Percentiles rank a stretch among this genome's conserved stretches.
phyloP scores from a whole-genome alignment of 2,888 invertebrate genomes.

The Metellina segmentata region DNA sequence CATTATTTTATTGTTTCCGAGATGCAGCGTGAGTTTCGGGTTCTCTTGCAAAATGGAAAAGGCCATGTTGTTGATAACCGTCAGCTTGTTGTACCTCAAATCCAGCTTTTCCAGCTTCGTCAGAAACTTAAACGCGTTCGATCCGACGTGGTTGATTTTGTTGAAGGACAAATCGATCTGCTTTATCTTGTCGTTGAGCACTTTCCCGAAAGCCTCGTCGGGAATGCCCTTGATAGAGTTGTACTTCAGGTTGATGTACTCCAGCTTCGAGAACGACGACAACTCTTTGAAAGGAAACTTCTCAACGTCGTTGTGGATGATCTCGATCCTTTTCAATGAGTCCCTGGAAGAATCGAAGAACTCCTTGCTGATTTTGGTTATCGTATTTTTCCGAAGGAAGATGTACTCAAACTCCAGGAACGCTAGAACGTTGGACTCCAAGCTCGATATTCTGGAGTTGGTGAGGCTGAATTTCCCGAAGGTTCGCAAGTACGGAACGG shows the following conservation, averaged over 20 bases:
- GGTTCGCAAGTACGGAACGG: constrained; percentile 29
- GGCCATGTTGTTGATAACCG: constrained; percentile 76
- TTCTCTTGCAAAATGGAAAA: constrained; percentile 68
- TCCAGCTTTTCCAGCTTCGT: constrained; percentile 64
- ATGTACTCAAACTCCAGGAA: constrained; percentile 72
- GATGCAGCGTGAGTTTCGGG: constrained; percentile 61
- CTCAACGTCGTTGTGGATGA: constrained; percentile 76
- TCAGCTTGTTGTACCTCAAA: constrained; percentile 73
- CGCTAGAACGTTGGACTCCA: constrained; percentile 55
- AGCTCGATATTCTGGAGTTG: constrained; percentile 67
- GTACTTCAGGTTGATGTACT: constrained; percentile 72
- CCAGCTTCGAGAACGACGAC: constrained; percentile 64
- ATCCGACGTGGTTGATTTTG: constrained; percentile 76
- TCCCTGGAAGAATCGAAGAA: constrained; percentile 68
- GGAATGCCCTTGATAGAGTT: constrained; percentile 75
- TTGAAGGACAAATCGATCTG: constrained; percentile 77
- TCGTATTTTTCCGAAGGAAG: constrained; percentile 66
- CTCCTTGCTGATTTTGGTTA: constrained; percentile 54
- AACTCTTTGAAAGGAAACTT: constrained; percentile 75
- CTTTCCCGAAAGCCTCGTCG: constrained; percentile 73
- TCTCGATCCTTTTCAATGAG: constrained; percentile 71
- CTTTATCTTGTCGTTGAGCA: constrained; percentile 49
- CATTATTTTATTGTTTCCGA: constrained; percentile 75
- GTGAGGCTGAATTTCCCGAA: constrained; percentile 76
- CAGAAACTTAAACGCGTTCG: constrained; percentile 75